Evolutionary conservation across 2,888 invertebrate species (phyloP), one percentile per base, ranked within the genome.

Genomic region (Cosmorhoe ocellata): DNA sequence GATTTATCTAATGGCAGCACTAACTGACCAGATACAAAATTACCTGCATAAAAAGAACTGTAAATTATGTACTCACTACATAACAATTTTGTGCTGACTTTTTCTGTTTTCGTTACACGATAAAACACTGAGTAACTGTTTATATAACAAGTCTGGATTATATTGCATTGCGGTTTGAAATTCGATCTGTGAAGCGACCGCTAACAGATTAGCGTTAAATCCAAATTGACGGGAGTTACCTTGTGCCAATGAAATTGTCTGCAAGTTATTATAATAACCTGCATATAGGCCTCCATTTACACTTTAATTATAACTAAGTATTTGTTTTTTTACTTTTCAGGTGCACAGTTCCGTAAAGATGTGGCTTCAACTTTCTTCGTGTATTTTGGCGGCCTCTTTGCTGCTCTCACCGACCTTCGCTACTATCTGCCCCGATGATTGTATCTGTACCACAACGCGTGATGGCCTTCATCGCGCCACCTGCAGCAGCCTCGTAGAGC

Each of bases 401-500:
- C 67, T 87, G 58, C 59, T 80, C 49, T 72, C 77, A 26, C 79
- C 82, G 13, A 66, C 70, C 33, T 58, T 79, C 30, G 79, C 86
- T 24, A 69, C 83, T 30, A 71, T 84, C 46, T 93, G 92, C 62
- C 92, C 92, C 10, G 83, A 89, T 43, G 74, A 83, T 60, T 92
- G 92, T 67, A 78, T 84, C 39, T 92, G 93, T 69, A 91, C 91
- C 56, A 90, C 91, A 27, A 92, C 93, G 12, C 92, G 93, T n/a
- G 94, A 94, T 73, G 89, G 92, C 39, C 93, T 94, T 59, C 93
- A 95, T 27, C 91, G 95, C 54, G 91, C 92, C 24, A 91, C 92
- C 55, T 93, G 93, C 73, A 91, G 92, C 49, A 87, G 92, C 44
- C 94, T 96, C 67, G 93, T 94, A 58, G 95, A 96, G 36, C 93